Evolutionary conservation across 2,888 invertebrate species (phyloP), one percentile per base, ranked within the genome.

Genomic region (Chrysolina oricalcia): DNA sequence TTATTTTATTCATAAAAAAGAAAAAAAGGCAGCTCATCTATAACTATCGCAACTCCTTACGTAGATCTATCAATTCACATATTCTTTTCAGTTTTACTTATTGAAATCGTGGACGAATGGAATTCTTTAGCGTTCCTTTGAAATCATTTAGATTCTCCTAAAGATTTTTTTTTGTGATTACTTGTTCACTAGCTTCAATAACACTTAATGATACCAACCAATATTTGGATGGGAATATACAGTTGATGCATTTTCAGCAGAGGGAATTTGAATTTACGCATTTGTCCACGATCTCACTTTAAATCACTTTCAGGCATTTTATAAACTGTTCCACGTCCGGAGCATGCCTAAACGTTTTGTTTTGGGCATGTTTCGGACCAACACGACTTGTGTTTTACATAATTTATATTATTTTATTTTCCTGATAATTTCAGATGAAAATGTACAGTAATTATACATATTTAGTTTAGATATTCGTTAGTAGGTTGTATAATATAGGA

Each of bases 321-420:
- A 50, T 50, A 48, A 59, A 72, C 56, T 43, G 62, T 66, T 53
- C 53, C 68, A 48, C 17, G 46, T 73, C 63, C 56, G 23, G 59
- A 43, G 59, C 35, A 68, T 46, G 48, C 27, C 66, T 68, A 68
- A 59, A 73, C 65, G 68, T 76, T 74, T 73, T 76, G 35, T 59
- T 76, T 73, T 73, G 76, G 72, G 46, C 69, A 21, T 72, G 15
- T 59, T 59, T 65, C 68, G 66, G 48, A 27, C 64, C 35, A 72
- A 67, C 63, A 68, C 63, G 67, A 67, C 46, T 76, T 67, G 62
- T 73, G 70, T 73, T 75, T 66, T 67, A 73, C 66, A 72, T 82
- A 83, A 85, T 85, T 84, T 85, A 83, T 84, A 83, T 82, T 84
- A 83, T 85, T 84, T 85, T 85, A 84, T 82, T 83, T 82, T 83